These are phyloP conservation scores for Azorinus chamasolen DNA, from an alignment of 2,888 invertebrate genomes.

Conservation along the genomic window DNA sequence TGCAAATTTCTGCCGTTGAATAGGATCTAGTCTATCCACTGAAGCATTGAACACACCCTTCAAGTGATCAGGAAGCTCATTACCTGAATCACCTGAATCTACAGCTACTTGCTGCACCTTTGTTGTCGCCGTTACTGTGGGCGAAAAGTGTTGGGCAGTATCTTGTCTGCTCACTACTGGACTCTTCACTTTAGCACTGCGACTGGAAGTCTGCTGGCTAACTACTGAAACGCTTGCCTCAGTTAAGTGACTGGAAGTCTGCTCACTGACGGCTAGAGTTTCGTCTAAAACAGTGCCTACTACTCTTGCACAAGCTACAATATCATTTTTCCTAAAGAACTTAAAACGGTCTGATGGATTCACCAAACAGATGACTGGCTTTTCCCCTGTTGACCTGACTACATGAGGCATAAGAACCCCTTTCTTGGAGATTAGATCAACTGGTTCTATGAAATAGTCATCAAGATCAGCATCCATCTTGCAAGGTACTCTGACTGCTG, in stretches of 20 bases:
- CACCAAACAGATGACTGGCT: conserved; percentile 12
- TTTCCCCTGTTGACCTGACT: background rate
- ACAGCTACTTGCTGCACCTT: too few relatives aligned
- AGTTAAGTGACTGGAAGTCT: too few relatives aligned
- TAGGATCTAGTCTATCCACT: background rate
- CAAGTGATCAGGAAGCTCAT: background rate
- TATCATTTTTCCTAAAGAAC: conserved; percentile 6
- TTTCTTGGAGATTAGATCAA: background rate
- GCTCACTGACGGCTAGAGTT: too few relatives aligned
- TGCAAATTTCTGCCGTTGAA: background rate
- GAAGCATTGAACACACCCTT: conserved; percentile 1
- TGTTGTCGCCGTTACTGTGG: too few relatives aligned
- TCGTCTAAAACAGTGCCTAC: background rate
- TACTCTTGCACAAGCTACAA: conserved; percentile 10
- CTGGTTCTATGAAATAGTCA: conserved; percentile 31
- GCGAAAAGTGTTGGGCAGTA: too few relatives aligned
- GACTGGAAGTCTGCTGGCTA: too few relatives aligned
- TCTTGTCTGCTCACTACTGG: too few relatives aligned
- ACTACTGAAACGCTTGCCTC: too few relatives aligned
- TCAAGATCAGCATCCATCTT: background rate
- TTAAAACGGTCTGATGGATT: conserved; percentile 10
- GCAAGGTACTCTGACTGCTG: conserved; percentile 11
- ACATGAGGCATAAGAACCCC: background rate
- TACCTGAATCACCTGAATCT: too few relatives aligned
- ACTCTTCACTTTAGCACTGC: too few relatives aligned